A percentile compares a stretch with the other conserved stretches of the same genome.
These are phyloP conservation scores for Astreopora myriophthalma DNA, from an alignment of 64 coral and sea anemone species.

Conservation along the genomic window DNA sequence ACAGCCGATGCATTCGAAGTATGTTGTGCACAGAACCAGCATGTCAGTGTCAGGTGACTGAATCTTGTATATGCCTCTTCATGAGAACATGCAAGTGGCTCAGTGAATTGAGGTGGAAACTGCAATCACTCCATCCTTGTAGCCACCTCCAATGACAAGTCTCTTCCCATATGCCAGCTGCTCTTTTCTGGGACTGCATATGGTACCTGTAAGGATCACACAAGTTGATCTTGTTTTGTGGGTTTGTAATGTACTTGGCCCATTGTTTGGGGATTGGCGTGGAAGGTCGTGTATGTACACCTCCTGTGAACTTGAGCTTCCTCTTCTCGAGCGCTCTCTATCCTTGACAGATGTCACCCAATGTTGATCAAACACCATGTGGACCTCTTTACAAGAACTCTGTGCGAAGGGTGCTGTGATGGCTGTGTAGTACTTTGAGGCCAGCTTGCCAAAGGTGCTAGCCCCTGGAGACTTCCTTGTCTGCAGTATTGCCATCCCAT, in stretches of 20 bases:
- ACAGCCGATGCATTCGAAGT: background rate
- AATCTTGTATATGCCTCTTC: slow-evolving; percentile 72
- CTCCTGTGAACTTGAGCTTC: slow-evolving; percentile 27
- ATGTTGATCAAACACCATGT: slow-evolving; percentile 71
- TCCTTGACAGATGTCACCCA: slow-evolving; percentile 41
- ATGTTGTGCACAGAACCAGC: background rate
- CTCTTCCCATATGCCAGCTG: background rate
- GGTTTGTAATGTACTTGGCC: slow-evolving; percentile 15
- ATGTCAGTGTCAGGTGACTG: slow-evolving; percentile 62
- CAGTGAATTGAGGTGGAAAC: background rate
- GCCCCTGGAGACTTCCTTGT: background rate
- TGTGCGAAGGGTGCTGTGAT: background rate
- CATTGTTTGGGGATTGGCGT: slow-evolving; percentile 83
- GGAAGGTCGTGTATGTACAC: slow-evolving; percentile 19
- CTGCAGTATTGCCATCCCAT: slow-evolving; percentile 48
- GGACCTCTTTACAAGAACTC: background rate
- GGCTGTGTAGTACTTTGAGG: background rate
- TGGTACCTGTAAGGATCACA: background rate
- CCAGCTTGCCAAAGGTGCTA: slow-evolving; percentile 33
- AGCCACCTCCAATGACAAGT: slow-evolving; percentile 14
- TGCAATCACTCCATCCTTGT: background rate
- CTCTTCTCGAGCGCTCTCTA: slow-evolving; percentile 9
- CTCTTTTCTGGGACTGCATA: background rate
- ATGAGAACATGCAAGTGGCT: slow-evolving; percentile 5
- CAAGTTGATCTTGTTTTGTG: slow-evolving; percentile 9